Percentiles rank a stretch among this genome's conserved stretches.
phyloP scores from a whole-genome alignment of 2,797 vertebrate genomes.

The Erithacus rubecula region DNA sequence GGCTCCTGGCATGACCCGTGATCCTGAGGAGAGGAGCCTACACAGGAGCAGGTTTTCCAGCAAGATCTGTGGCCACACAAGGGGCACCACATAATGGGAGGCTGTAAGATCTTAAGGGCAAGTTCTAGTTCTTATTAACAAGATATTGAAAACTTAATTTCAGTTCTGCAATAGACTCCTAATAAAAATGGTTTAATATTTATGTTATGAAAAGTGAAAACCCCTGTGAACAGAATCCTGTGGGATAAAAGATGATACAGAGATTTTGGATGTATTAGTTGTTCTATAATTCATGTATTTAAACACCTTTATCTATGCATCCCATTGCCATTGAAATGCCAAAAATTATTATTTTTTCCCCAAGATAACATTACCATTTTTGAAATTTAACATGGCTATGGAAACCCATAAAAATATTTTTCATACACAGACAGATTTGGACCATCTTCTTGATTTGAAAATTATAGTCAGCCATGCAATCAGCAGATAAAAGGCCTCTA shows the following conservation, averaged over 20 bases:
- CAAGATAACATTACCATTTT: neutral
- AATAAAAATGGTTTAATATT: neutral
- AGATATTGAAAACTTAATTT: neutral
- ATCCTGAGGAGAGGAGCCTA: neutral
- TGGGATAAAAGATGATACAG: neutral
- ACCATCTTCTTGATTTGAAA: neutral
- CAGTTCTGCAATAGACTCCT: neutral
- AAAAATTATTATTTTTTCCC: neutral
- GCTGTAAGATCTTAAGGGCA: neutral
- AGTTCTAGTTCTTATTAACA: neutral
- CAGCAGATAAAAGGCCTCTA: constrained; percentile 21
- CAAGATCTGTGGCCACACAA: neutral
- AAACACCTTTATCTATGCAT: neutral
- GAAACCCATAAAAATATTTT: neutral
- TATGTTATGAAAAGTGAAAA: neutral
- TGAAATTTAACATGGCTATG: neutral
- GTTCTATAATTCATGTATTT: neutral
- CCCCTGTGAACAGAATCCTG: neutral
- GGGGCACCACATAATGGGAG: neutral
- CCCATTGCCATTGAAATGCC: neutral
- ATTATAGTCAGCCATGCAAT: neutral
- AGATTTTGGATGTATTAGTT: neutral
- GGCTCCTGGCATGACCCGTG: neutral
- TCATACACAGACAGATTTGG: neutral
- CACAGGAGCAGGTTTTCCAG: neutral